Percentiles rank a stretch among this genome's conserved stretches.
Conservation (phyloP, 2,113 vertebrate genomes). For the Indicator maculatus region DNA sequence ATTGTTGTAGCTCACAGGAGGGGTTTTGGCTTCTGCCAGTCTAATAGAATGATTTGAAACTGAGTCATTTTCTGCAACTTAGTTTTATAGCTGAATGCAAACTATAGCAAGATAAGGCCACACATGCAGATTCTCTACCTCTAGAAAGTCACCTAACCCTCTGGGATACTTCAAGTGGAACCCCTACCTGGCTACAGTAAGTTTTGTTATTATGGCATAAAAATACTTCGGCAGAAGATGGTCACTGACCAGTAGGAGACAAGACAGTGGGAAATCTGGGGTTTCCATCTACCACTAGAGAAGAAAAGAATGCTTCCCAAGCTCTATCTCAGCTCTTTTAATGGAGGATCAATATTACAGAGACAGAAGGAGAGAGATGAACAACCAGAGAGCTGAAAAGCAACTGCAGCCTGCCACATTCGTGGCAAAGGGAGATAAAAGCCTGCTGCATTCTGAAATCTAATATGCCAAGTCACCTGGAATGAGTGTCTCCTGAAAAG, state of each 20-base stretch:
- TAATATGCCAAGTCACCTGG: constrained; percentile 44
- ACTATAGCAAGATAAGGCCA: constrained; percentile 68
- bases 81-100: constrained; percentile 70
- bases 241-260: constrained; percentile 38
- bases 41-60: constrained; percentile 70
- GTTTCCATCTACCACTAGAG: constrained; percentile 47
- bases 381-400: constrained; percentile 25
- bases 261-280: neutral
- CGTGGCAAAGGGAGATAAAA: neutral
- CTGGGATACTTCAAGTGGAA: constrained; percentile 28
- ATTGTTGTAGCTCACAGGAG: constrained; percentile 64
- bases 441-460: constrained; percentile 24
- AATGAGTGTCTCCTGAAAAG: constrained; percentile 52
- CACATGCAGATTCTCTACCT: constrained; percentile 52
- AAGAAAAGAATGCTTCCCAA: constrained; percentile 40
- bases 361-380: constrained; percentile 17
- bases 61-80: constrained; percentile 77
- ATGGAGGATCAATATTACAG: constrained; percentile 47
- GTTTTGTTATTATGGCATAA: constrained; percentile 18
- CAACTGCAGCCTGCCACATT: constrained; percentile 18
- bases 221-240: constrained; percentile 48
- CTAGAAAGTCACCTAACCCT: constrained; percentile 44
- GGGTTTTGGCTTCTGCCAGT: constrained; percentile 63
- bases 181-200: constrained; percentile 42
- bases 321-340: constrained; percentile 44